phyloP scores from a whole-genome alignment of 2,113 vertebrate genomes.

The Chamaetylas fuelleborni region DNA sequence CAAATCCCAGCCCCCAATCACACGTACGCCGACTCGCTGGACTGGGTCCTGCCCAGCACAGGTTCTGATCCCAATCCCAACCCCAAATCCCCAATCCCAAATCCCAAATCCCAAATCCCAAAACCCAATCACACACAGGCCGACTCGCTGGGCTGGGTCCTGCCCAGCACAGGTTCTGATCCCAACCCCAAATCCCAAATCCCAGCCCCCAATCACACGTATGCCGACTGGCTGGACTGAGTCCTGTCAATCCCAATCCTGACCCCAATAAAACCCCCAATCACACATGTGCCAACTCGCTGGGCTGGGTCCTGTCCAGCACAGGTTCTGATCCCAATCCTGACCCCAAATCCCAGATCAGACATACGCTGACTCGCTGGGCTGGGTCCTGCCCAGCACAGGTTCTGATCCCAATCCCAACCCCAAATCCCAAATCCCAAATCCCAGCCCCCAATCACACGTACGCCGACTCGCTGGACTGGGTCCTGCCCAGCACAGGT shows the following conservation, averaged over 20 bases:
- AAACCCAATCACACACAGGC: constrained; percentile 59
- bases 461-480: constrained; percentile 57
- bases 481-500: not conserved
- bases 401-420: not conserved
- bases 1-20: no score
- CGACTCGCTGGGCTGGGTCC: not conserved
- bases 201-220: no score
- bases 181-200: not conserved
- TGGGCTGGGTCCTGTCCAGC: no score
- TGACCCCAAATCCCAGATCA: not conserved
- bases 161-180: not conserved
- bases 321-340: not conserved
- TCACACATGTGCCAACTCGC: no score
- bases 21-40: no score
- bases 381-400: not conserved
- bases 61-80: no score
- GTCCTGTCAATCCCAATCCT: no score
- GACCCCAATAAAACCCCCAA: no score
- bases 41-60: no score
- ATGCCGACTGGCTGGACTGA: no score
- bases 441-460: not conserved
- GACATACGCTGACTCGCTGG: constrained; percentile 58
- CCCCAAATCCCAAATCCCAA: no score
- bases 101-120: not conserved
- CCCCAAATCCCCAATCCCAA: not conserved